Evolutionary conservation across 2,888 invertebrate species (phyloP), one percentile per base, ranked within the genome.

Genomic region (Mamestra brassicae): DNA sequence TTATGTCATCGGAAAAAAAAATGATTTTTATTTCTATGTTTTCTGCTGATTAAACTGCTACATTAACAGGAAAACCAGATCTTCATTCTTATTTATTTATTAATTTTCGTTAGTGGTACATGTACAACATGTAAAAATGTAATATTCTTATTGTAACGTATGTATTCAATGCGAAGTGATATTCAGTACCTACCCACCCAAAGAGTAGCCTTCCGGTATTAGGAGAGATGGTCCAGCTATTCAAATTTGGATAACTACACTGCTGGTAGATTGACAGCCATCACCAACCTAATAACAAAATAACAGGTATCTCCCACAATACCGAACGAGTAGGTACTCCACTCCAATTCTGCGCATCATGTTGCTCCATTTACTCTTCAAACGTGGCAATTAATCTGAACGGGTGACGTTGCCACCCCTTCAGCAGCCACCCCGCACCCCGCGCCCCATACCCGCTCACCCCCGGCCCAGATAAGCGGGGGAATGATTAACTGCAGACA

Each of bases 401-500:
- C 88, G 94, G 94, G 95, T 94, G 95, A 95, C 95, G 95, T 92
- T 89, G 89, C 90, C 89, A 88, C 89, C 89, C 88, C 82, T 83
- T 80, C 63, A 58, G 76, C 79, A 68, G 54, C 78, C 67, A 57
- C 69, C 85, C 85, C 85, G 79, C 76, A 57, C 84, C 85, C 87
- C 88, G 63, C 11, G 61, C 73, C 73, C 79, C 86, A 85, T 88
- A 77, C 78, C 86, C 87, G 57, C 72, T 74, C 84, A 83, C 84
- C 86, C 89, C 80, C 76, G 77, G 85, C 89, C 90, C 91, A 92
- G 93, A 94, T 94, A 94, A 93, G 92, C 92, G 86, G 92, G 91
- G 91, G 94, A 93, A 95, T 96, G 96, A 96, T 96, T 96, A 95
- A 96, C 94, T 93, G 93, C 92, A 95, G 95, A 93, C 95, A 93